Evolutionary conservation across 2,888 invertebrate species (phyloP).

Genomic region (Oscheius sp.): DNA sequence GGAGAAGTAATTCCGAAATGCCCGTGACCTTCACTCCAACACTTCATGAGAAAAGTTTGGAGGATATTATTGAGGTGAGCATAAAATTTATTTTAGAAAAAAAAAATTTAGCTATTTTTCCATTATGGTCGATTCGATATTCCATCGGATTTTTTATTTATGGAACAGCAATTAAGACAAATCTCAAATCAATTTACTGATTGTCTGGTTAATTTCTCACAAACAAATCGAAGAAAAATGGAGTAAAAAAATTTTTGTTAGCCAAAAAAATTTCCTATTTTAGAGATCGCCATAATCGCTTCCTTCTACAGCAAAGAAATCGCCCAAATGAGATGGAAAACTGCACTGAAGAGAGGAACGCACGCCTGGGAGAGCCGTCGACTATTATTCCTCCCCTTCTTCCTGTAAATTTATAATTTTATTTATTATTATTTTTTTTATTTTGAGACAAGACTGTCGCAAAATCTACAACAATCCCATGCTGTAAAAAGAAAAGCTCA

Average conservation of each 20-base stretch:
- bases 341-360: not conserved
- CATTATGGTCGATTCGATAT: slow-evolving; percentile 27
- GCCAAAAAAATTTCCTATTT: not conserved
- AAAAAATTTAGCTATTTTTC: slow-evolving; percentile 14
- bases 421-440: too few relatives aligned
- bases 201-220: slow-evolving; percentile 14
- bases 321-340: too few relatives aligned
- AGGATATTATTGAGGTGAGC: slow-evolving; percentile 26
- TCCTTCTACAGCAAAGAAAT: not conserved
- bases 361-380: not conserved
- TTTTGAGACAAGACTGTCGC: not conserved
- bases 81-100: not conserved
- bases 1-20: not conserved
- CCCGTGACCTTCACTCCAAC: not conserved
- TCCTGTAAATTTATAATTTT: not conserved
- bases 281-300: slow-evolving; percentile 12
- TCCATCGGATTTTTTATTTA: slow-evolving; percentile 11
- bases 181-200: slow-evolving; percentile 25
- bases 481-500: not conserved
- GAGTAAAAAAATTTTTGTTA: not conserved
- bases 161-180: slow-evolving; percentile 29
- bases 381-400: not conserved
- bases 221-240: slow-evolving; percentile 1
- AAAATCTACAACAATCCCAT: not conserved
- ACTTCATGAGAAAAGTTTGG: slow-evolving; percentile 13